phyloP scores from a whole-genome alignment of 2,888 invertebrate species.

The Lithodes maja region DNA sequence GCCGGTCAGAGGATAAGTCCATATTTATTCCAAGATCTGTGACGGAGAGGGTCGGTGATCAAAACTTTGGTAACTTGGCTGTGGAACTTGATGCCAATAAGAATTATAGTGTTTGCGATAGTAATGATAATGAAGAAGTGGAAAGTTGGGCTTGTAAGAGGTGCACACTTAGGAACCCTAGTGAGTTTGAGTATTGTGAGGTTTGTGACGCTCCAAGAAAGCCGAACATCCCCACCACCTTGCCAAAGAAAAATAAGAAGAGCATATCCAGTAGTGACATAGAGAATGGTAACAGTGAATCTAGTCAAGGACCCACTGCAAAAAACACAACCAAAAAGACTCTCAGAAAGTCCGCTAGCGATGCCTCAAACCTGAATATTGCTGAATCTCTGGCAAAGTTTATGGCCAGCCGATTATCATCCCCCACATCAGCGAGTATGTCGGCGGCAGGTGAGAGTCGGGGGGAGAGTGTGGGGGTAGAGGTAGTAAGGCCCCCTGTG shows the following conservation, averaged over 20 bases:
- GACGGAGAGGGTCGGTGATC: conserved; percentile 22
- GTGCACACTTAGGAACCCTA: conserved; percentile 65
- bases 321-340: conserved; percentile 11
- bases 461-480: conserved; percentile 11
- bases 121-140: conserved; percentile 49
- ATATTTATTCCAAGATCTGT: conserved; percentile 18
- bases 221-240: conserved; percentile 61
- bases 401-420: conserved; percentile 53
- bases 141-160: conserved; percentile 64
- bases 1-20: conserved; percentile 52
- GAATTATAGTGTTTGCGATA: conserved; percentile 39
- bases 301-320: conserved; percentile 18
- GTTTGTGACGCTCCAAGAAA: conserved; percentile 66
- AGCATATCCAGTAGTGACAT: conserved; percentile 35
- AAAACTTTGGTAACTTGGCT: conserved; percentile 29
- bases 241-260: conserved; percentile 48
- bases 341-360: conserved; percentile 47
- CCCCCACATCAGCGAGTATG: conserved; percentile 43
- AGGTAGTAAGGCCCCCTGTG: conserved; percentile 24
- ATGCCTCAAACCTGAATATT: conserved; percentile 55
- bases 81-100: conserved; percentile 52
- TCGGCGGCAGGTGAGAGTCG: conserved; percentile 35
- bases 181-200: conserved; percentile 58
- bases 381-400: conserved; percentile 62
- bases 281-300: conserved; percentile 48